These are phyloP conservation scores for Mystacides longicornis DNA, from an alignment of 2,888 invertebrate species.

Conservation along the genomic window DNA sequence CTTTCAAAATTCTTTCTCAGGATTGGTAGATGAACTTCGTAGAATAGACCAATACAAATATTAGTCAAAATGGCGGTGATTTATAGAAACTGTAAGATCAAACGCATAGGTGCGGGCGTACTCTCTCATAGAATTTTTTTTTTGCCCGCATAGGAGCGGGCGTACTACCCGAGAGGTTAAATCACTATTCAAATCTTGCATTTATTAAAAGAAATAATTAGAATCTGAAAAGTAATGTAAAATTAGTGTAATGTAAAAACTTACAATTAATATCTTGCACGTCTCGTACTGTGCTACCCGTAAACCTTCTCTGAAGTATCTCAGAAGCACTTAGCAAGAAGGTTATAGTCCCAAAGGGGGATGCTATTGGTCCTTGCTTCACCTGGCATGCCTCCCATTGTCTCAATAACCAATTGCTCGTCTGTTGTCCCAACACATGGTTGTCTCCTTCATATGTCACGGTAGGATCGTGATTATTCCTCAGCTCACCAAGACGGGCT, in stretches of 20 bases:
- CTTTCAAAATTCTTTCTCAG: no score
- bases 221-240: no score
- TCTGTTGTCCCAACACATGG: conserved; percentile 84
- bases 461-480: conserved; percentile 81
- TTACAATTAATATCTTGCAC: conserved; percentile 36
- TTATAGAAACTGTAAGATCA: no score
- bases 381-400: conserved; percentile 51
- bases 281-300: conserved; percentile 30
- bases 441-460: conserved; percentile 94
- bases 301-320: conserved; percentile 40
- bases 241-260: conserved; percentile 21
- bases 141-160: no score
- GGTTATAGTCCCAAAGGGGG: conserved; percentile 64
- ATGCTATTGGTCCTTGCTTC: conserved; percentile 48
- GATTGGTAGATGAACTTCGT: no score
- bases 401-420: conserved; percentile 76
- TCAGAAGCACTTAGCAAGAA: conserved; percentile 53
- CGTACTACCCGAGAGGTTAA: no score
- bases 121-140: no score
- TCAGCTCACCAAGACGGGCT: conserved; percentile 76
- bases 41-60: no score
- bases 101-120: no score
- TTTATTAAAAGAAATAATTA: no score
- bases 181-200: no score
- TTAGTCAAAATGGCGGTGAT: no score